Evolutionary conservation across 2,888 invertebrate species (phyloP).

Genomic region (Caenorhabditis drosophilae): DNA sequence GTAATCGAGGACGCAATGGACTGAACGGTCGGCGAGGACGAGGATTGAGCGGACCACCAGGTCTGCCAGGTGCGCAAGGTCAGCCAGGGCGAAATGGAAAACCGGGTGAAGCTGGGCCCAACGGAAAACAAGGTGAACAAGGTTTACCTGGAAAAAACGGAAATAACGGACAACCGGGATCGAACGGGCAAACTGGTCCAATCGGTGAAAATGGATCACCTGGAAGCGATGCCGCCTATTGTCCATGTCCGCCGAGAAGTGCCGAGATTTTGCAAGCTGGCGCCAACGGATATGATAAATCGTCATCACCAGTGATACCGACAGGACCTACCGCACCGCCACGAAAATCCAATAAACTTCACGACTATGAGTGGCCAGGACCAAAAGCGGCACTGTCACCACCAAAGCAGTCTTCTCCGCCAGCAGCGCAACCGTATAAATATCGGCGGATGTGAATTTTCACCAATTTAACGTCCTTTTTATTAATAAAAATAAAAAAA

Average conservation of each 20-base stretch:
- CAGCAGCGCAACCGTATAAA: slow-evolving; percentile 22
- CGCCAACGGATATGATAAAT: slow-evolving; percentile 27
- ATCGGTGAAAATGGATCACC: slow-evolving; percentile 39
- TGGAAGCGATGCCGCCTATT: slow-evolving; percentile 40
- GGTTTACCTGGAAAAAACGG: slow-evolving; percentile 32
- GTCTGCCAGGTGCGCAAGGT: slow-evolving; percentile 24
- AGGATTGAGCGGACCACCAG: slow-evolving; percentile 29
- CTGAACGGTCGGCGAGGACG: slow-evolving; percentile 27
- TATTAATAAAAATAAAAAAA: too few species aligned
- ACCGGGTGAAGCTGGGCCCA: slow-evolving; percentile 29
- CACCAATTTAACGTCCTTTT: too few species aligned
- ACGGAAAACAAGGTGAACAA: slow-evolving; percentile 28
- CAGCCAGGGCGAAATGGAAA: slow-evolving; percentile 33
- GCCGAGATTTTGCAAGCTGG: slow-evolving; percentile 21
- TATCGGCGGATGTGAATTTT: neutral
- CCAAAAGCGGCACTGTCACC: too few species aligned
- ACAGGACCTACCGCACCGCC: too few species aligned
- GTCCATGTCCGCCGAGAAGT: slow-evolving; percentile 33
- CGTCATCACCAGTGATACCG: too few species aligned
- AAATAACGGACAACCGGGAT: slow-evolving; percentile 26
- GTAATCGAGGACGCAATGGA: slow-evolving; percentile 25
- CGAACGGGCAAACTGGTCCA: slow-evolving; percentile 25
- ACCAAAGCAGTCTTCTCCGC: slow-evolving; percentile 20
- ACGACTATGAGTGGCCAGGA: too few species aligned
- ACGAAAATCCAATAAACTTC: too few species aligned